Conservation (phyloP, 2,797 vertebrate species). For the Iguana delicatissima region DNA sequence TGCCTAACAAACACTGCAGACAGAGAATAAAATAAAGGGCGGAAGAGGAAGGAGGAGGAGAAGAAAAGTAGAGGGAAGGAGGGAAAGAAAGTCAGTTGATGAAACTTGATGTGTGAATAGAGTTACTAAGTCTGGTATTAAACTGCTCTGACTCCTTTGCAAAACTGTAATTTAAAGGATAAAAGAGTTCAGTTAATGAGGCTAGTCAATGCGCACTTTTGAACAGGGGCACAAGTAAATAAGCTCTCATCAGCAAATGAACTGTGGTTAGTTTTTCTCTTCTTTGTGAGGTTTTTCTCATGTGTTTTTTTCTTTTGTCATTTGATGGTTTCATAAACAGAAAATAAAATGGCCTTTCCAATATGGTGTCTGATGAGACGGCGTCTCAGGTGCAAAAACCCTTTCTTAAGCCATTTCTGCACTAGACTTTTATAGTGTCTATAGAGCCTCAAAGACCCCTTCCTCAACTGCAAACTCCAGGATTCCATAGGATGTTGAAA, state of each 20-base stretch:
- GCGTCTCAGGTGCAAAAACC: neutral
- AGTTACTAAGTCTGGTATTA: neutral
- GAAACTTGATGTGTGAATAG: constrained; percentile 26
- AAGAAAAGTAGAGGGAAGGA: constrained; percentile 42
- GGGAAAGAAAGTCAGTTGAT: constrained; percentile 38
- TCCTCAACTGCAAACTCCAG: too few species aligned
- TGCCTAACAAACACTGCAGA: constrained; percentile 65
- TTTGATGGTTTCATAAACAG: neutral
- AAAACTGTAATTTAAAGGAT: constrained; percentile 16
- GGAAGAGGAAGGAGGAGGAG: constrained; percentile 28
- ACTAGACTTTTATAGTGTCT: too few species aligned
- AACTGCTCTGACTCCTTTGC: neutral
- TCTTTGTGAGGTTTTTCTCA: neutral
- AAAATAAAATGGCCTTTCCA: neutral
- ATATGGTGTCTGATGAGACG: neutral
- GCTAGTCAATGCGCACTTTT: neutral
- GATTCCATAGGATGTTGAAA: too few species aligned
- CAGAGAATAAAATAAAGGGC: constrained; percentile 56
- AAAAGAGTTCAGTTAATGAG: constrained; percentile 4
- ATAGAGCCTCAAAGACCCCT: too few species aligned
- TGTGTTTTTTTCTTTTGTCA: neutral
- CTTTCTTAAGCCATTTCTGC: too few species aligned
- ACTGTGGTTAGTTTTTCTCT: neutral
- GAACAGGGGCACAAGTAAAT: neutral
- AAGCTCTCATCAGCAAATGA: constrained; percentile 7